These are phyloP conservation scores for Agapornis roseicollis DNA, from an alignment of 2,113 vertebrate species.

Conservation along the genomic window DNA sequence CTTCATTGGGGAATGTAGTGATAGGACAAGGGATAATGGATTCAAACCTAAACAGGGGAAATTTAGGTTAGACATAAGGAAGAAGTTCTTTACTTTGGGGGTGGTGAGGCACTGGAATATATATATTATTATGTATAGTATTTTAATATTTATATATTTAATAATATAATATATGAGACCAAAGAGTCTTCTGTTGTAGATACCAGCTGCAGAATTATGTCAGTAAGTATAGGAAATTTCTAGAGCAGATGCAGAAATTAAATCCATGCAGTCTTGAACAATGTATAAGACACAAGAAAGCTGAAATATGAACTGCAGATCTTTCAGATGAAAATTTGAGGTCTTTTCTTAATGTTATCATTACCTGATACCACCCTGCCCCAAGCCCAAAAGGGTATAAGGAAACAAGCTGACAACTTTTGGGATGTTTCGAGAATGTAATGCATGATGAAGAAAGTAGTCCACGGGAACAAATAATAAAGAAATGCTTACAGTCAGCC, in stretches of 20 bases:
- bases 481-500: neutral
- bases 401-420: neutral
- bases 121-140: too few species aligned
- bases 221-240: neutral
- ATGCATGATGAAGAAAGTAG: neutral
- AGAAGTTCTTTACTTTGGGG: too few species aligned
- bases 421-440: neutral
- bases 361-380: neutral
- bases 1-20: too few species aligned
- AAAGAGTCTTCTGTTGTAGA: neutral
- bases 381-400: fast-evolving
- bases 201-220: neutral
- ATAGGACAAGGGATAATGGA: too few species aligned
- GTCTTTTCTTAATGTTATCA: neutral
- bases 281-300: neutral
- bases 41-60: too few species aligned
- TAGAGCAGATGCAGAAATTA: neutral
- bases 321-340: neutral
- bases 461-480: neutral
- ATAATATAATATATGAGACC: neutral
- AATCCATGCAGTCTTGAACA: neutral
- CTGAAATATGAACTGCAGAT: neutral
- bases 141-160: too few species aligned
- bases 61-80: too few species aligned
- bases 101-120: too few species aligned